A percentile compares a stretch with the other conserved stretches of the same genome.
phyloP scores from a whole-genome alignment of 2,113 vertebrate species.

The Bettongia penicillata region DNA sequence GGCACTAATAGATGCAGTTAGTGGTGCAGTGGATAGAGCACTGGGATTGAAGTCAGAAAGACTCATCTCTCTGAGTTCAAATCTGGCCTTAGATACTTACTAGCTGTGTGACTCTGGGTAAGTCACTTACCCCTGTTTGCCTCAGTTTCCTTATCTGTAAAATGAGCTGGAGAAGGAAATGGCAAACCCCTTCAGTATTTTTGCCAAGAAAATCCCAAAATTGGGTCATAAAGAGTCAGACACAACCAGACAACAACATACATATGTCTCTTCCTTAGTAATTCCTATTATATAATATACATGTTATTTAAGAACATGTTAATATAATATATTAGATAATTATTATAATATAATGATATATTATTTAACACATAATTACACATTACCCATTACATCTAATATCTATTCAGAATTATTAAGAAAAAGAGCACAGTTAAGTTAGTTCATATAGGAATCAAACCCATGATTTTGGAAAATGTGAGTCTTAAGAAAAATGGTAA shows the following conservation, averaged over 20 bases:
- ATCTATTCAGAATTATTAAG: not conserved
- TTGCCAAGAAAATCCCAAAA: not conserved
- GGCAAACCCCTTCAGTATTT: not conserved
- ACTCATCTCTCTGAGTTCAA: not conserved
- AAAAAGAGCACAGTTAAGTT: not conserved
- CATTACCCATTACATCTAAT: not conserved
- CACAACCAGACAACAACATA: not conserved
- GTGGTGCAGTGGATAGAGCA: not conserved
- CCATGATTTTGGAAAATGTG: not conserved
- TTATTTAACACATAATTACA: not conserved
- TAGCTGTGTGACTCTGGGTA: not conserved
- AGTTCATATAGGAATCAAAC: not conserved
- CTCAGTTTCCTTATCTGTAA: not conserved
- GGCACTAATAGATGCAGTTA: not conserved
- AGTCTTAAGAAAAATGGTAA: not conserved
- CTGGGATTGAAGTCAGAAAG: not conserved
- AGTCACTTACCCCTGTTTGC: not conserved
- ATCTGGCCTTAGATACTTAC: not conserved
- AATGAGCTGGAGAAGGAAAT: not conserved
- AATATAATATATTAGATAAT: not conserved
- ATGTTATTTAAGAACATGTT: not conserved
- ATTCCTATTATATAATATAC: not conserved
- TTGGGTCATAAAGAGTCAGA: not conserved
- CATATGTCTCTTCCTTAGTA: not conserved
- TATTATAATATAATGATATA: not conserved